phyloP scores from a whole-genome alignment of 2,113 vertebrate species.

The Cyrtonyx montezumae region DNA sequence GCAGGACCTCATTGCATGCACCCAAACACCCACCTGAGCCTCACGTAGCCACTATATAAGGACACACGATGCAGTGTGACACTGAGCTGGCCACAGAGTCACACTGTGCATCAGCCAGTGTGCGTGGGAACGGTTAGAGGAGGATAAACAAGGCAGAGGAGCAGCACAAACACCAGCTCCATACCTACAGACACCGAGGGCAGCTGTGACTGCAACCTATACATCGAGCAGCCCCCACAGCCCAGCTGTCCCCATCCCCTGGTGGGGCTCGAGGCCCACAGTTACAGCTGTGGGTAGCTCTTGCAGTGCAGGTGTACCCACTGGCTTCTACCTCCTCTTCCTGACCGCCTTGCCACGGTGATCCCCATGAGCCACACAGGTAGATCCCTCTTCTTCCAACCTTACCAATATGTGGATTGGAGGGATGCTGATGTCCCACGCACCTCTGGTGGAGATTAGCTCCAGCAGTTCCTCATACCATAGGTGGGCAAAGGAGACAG shows the following conservation, averaged over 20 bases:
- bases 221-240: background rate
- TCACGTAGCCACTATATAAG: background rate
- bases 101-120: background rate
- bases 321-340: background rate
- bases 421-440: background rate
- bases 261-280: background rate
- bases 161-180: background rate
- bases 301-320: background rate
- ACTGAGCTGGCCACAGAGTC: background rate
- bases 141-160: background rate
- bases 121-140: background rate
- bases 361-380: fast-evolving
- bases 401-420: background rate
- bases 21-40: background rate
- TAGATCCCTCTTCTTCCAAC: background rate
- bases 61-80: background rate
- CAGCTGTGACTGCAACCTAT: background rate
- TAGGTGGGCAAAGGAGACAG: background rate
- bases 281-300: background rate
- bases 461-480: background rate
- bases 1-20: background rate
- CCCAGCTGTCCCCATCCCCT: background rate
- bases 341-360: background rate
- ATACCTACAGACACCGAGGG: fast-evolving
- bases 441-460: background rate